phyloP scores from a whole-genome alignment of 2,888 invertebrate species.

The Diogma glabrata region DNA sequence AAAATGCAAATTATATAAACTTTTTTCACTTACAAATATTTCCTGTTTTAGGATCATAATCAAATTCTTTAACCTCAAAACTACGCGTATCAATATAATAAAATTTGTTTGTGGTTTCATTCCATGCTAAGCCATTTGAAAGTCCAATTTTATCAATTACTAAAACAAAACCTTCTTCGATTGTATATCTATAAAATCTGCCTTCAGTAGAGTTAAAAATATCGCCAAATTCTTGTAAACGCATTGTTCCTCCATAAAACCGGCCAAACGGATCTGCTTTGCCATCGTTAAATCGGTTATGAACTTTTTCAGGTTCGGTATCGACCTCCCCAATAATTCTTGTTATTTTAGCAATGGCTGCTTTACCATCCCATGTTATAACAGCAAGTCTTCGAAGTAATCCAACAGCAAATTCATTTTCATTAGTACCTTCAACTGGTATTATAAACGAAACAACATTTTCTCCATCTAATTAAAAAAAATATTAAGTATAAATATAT shows the following conservation, averaged over 20 bases:
- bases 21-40: slow-evolving; percentile 47
- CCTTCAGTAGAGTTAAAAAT: slow-evolving; percentile 31
- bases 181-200: slow-evolving; percentile 29
- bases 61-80: slow-evolving; percentile 54
- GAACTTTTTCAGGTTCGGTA: slow-evolving; percentile 40
- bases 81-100: slow-evolving; percentile 65
- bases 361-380: slow-evolving; percentile 52
- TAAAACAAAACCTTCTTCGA: slow-evolving; percentile 23
- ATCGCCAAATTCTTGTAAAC: slow-evolving; percentile 26
- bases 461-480: too few relatives aligned
- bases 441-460: slow-evolving; percentile 43
- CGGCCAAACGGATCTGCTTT: slow-evolving; percentile 65
- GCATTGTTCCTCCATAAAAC: slow-evolving; percentile 54
- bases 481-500: too few relatives aligned
- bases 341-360: slow-evolving; percentile 39
- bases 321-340: slow-evolving; percentile 46
- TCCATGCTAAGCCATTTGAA: slow-evolving; percentile 73
- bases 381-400: slow-evolving; percentile 45
- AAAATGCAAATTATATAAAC: not conserved
- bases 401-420: slow-evolving; percentile 53
- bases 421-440: slow-evolving; percentile 46
- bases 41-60: slow-evolving; percentile 57
- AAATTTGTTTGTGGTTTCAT: slow-evolving; percentile 49
- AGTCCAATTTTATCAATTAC: slow-evolving; percentile 40
- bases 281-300: slow-evolving; percentile 64